Evolutionary conservation across 2,797 vertebrate genomes (phyloP).

Genomic region (Alca torda): DNA sequence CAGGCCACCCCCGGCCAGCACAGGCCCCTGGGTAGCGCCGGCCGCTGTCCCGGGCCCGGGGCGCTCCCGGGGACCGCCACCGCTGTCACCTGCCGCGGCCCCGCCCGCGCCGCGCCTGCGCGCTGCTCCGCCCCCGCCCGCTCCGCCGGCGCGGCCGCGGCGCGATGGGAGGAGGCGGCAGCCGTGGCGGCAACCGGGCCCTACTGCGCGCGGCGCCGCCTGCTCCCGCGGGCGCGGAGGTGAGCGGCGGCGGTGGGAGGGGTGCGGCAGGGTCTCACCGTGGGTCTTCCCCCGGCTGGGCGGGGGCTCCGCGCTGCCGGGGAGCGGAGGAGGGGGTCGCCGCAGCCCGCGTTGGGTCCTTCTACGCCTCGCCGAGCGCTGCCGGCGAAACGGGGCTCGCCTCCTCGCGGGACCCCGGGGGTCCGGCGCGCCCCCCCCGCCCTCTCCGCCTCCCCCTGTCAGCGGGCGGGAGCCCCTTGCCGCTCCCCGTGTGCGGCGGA

Average conservation of each 20-base stretch:
- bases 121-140: background rate
- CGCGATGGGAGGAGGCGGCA: background rate
- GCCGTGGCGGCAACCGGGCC: background rate
- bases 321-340: too few species aligned
- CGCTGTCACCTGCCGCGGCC: slow-evolving; percentile 6
- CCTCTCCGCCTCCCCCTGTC: background rate
- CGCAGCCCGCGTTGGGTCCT: background rate
- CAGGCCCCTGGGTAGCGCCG: background rate
- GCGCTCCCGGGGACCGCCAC: background rate
- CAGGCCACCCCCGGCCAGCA: too few species aligned
- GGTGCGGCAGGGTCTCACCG: background rate
- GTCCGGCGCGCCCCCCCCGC: background rate
- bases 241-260: background rate
- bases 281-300: background rate
- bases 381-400: too few species aligned
- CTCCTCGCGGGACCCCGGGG: too few species aligned
- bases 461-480: background rate
- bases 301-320: background rate
- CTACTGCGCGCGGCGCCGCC: background rate
- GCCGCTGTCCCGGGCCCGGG: background rate
- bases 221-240: background rate
- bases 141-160: background rate
- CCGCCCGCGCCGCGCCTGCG: slow-evolving; percentile 10
- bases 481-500: background rate
- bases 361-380: background rate